A percentile compares a stretch with the other conserved stretches of the same genome.
These are phyloP conservation scores for Neostethus bicornis DNA, from an alignment of 2,797 vertebrate genomes.

Conservation along the genomic window DNA sequence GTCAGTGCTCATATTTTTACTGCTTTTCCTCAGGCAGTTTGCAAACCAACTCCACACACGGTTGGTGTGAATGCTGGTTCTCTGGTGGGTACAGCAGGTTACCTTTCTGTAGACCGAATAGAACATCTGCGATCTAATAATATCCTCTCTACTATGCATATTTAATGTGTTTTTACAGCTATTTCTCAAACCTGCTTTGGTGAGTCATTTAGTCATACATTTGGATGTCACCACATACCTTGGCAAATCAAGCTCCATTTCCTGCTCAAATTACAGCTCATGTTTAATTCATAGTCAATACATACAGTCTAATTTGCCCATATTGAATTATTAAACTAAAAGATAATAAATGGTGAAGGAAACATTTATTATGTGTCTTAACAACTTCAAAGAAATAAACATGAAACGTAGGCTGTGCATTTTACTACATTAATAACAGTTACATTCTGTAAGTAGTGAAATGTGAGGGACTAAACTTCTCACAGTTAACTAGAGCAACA, in stretches of 20 bases:
- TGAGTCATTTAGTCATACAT: slow-evolving; percentile 75
- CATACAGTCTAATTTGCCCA: slow-evolving; percentile 77
- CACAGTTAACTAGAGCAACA: slow-evolving; percentile 8
- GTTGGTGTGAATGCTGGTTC: slow-evolving; percentile 41
- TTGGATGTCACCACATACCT: slow-evolving; percentile 73
- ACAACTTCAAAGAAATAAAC: slow-evolving; percentile 42
- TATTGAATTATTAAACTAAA: slow-evolving; percentile 71
- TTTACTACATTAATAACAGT: slow-evolving; percentile 44
- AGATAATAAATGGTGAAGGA: slow-evolving; percentile 64
- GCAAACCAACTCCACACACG: slow-evolving; percentile 31
- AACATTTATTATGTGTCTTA: slow-evolving; percentile 60
- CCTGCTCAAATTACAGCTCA: slow-evolving; percentile 77
- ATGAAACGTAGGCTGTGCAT: slow-evolving; percentile 55
- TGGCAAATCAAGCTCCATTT: slow-evolving; percentile 76
- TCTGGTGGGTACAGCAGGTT: slow-evolving; percentile 56
- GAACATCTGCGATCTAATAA: slow-evolving; percentile 78
- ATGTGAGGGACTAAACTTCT: slow-evolving; percentile 29
- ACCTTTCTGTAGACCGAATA: slow-evolving; percentile 71
- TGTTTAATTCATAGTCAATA: slow-evolving; percentile 77
- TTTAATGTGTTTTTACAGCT: slow-evolving; percentile 80
- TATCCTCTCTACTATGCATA: slow-evolving; percentile 72
- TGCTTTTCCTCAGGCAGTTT: slow-evolving; percentile 23
- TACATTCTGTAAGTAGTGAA: slow-evolving; percentile 40
- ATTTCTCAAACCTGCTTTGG: slow-evolving; percentile 76
- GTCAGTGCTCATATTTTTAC: slow-evolving; percentile 14